Evolutionary conservation across 2,113 vertebrate genomes (phyloP), one percentile per base, ranked within the genome.

Genomic region (Catharus fuscescens): DNA sequence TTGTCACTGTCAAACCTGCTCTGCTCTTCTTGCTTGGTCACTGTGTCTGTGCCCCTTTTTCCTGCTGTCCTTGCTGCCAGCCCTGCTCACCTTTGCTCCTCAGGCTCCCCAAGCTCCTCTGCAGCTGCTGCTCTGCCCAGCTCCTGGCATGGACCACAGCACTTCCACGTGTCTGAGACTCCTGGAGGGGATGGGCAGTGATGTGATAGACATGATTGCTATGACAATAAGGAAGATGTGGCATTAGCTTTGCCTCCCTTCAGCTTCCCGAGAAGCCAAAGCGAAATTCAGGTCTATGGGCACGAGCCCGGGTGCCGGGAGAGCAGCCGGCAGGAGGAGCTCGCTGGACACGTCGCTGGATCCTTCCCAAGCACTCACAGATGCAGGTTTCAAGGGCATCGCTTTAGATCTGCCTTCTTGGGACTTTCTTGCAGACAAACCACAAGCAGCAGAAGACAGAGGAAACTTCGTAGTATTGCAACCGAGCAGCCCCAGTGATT

Each of bases 311-410:
- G 61, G 13, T 36, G 69, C 60, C n/a, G n/a, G 29, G 31, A 70
- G 64, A 86, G 9, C 72, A 83, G 86, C 96, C 96, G 86, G 96
- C 88, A 97, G 96, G 96, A 94, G 96, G 96, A 96, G 96, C 96
- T 88, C 92, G 52, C 59, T 70, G 52, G 91, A 90, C 95, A n/a
- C 28, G 9, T 12, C 56, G 12, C 62, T 21, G 60, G 15, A 34
- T 65, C n/a, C 0, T n/a, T 64, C 80, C 36, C 12, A 0, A 77
- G 8, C 47, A 10, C 18, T 18, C 38, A 7, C 6, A 61, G 59
- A 18, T 17, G 11, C 38, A 0, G 26, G 38, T 78, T 92, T 88
- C 91, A 93, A 92, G 95, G 83, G 18, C 69, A 80, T 80, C 52
- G 1, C 56, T 72, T 72, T 11, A 36, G 29, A 62, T 38, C 71